These are phyloP conservation scores for Dasyornis broadbenti DNA, from an alignment of 2,113 vertebrate species.

Conservation along the genomic window DNA sequence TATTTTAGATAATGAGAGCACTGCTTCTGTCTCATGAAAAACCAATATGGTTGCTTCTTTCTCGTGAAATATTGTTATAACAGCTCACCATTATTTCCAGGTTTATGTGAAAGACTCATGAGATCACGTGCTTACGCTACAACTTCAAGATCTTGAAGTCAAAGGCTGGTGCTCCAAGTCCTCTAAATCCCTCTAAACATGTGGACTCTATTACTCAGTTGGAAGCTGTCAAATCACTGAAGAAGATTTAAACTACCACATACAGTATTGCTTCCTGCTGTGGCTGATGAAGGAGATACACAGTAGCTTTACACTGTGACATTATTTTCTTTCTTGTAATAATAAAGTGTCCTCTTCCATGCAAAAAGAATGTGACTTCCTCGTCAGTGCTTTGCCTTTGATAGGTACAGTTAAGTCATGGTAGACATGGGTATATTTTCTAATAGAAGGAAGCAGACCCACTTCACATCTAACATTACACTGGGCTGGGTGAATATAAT, in stretches of 20 bases:
- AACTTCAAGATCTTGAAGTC: not conserved
- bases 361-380: not conserved
- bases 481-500: not conserved
- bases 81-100: not conserved
- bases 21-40: not conserved
- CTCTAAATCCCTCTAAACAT: not conserved
- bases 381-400: fast-evolving
- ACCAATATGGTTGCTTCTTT: not conserved
- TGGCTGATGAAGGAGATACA: constrained; percentile 6
- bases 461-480: not conserved
- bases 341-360: not conserved
- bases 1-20: not conserved
- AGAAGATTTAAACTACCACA: constrained; percentile 8
- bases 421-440: not conserved
- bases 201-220: not conserved
- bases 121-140: fast-evolving
- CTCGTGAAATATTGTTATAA: not conserved
- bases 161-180: not conserved
- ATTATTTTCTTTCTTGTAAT: not conserved
- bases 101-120: not conserved
- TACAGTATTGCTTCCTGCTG: constrained; percentile 12
- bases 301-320: not conserved
- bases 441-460: not conserved
- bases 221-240: constrained; percentile 33
- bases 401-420: not conserved